Evolutionary conservation across 53 echinoderm and acorn worm genomes (phyloP).

Genomic region (Henricia sp.): DNA sequence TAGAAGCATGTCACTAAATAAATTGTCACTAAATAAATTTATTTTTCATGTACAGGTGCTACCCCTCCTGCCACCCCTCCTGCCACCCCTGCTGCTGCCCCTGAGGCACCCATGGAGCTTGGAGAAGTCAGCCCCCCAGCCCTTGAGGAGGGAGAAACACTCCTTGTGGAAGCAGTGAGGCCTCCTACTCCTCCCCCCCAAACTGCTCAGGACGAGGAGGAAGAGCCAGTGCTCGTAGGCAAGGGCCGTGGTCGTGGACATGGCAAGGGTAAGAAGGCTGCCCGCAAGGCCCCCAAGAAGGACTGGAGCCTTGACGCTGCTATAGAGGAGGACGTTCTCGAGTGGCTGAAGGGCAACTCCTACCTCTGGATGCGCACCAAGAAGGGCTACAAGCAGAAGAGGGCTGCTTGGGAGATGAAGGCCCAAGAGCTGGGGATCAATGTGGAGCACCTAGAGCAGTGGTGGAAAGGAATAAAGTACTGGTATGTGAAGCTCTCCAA

Average conservation of each 20-base stretch:
- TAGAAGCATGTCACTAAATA: no score
- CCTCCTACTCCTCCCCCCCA: not conserved
- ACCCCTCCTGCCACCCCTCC: constrained; percentile 21
- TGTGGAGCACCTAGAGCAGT: constrained; percentile 15
- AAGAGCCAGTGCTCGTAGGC: constrained; percentile 13
- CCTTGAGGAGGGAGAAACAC: not conserved
- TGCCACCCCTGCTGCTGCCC: not conserved
- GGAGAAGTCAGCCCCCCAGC: not conserved
- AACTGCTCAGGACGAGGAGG: constrained; percentile 5
- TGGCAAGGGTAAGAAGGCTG: constrained; percentile 21
- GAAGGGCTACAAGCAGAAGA: constrained; percentile 22
- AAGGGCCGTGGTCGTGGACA: not conserved
- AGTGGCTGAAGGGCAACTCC: constrained; percentile 34
- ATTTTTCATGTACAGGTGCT: constrained; percentile 31
- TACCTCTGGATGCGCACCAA: constrained; percentile 24
- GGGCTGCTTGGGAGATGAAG: constrained; percentile 37
- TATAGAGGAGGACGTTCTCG: constrained; percentile 11
- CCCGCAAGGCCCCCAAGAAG: not conserved
- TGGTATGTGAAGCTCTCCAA: constrained; percentile 38
- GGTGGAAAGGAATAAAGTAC: constrained; percentile 33
- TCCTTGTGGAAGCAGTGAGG: not conserved
- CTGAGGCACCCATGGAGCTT: not conserved
- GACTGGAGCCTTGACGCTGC: constrained; percentile 8
- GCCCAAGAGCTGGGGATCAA: constrained; percentile 27
- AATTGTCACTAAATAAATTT: no score